Percentiles rank a stretch among this genome's conserved stretches.
Evolutionary conservation across 2,113 vertebrate genomes (phyloP).

Genomic region (Myanophis thanlyinensis): DNA sequence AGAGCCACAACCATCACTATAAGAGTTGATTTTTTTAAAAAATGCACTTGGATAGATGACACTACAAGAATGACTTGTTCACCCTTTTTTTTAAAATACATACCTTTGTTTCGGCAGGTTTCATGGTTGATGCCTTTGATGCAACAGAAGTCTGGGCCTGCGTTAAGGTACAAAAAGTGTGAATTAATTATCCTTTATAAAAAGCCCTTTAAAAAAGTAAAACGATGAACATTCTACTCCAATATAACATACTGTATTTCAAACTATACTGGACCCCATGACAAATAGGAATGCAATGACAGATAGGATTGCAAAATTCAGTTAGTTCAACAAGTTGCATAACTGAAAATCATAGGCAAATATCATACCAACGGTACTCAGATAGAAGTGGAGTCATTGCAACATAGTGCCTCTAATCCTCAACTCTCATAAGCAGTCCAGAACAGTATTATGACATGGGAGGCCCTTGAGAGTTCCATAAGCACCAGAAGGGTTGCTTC

Average conservation of each 20-base stretch:
- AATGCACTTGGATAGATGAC: neutral
- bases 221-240: neutral
- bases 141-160: constrained; percentile 41
- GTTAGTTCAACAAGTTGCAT: neutral
- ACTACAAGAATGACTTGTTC: neutral
- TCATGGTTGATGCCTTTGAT: constrained; percentile 51
- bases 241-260: neutral
- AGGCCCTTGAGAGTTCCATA: neutral
- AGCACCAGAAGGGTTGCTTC: neutral
- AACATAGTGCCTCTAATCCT: neutral
- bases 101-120: constrained; percentile 70
- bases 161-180: neutral
- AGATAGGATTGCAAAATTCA: neutral
- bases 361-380: neutral
- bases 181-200: neutral
- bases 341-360: neutral
- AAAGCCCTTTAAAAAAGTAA: neutral
- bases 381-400: neutral
- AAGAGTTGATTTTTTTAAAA: neutral
- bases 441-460: neutral
- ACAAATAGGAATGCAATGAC: neutral
- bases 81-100: neutral
- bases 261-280: neutral
- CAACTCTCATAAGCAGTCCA: neutral
- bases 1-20: neutral